Base-by-base conservation (phyloP, 2,113 vertebrate genomes). In the Gopherus evgoodei region DNA sequence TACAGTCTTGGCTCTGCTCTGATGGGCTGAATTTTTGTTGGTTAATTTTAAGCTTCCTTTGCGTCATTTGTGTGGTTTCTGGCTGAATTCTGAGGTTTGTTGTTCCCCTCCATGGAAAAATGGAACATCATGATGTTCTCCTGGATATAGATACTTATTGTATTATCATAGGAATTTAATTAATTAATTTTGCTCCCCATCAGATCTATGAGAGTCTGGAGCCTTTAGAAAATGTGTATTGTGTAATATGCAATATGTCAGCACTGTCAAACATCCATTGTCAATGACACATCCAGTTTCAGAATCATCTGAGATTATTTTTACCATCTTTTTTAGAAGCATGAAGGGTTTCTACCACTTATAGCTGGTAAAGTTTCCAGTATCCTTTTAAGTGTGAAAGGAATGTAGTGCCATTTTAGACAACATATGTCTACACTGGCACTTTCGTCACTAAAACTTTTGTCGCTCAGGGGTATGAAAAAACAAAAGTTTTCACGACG, bases 31-130 rank as follows among this genome's bases (percentile, higher is more conserved):
- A 84, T 76, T 89, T 92, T 76, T 90, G 56, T 62, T 94, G 17
- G 91, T 96, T 89, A 72, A 72, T 90, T 88, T 97, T 95, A 95
- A 94, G 88, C 76, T 65, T 79, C 95, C 93, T 96, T 78, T 84
- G 50, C 95, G 86, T 84, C 1, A 91, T 96, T 97, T 96, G 93
- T 96, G 94, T 94, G 93, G 93, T 65, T 93, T 96, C n/a, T 91
- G 84, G 90, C 91, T 56, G 80, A 96, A 91, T 89, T 89, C 81
- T 96, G 86, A 95, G 94, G 52, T 95, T 96, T 95, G 53, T 94
- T 93, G 90, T 90, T 94, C 93, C 84, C 72, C 88, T 92, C 92
- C 11, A 25, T 35, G 72, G 49, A 90, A 84, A 96, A 92, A 90
- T n/a, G 75, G 86, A 87, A 90, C 65, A 87, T 85, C 10, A 5